These are phyloP conservation scores for Eustalomyia histrio DNA, from an alignment of 2,888 invertebrate genomes.

Conservation along the genomic window DNA sequence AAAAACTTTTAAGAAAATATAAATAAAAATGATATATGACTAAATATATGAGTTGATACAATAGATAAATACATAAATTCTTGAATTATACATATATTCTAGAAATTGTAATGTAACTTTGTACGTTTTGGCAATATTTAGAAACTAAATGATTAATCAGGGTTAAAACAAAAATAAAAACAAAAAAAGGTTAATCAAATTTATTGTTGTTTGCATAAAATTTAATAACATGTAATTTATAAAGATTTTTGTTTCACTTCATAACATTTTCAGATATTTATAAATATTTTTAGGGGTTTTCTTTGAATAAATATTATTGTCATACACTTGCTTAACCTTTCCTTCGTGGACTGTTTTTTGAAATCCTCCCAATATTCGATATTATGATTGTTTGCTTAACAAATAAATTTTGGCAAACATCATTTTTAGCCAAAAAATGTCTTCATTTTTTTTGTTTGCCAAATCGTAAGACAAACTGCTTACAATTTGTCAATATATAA, in stretches of 20 bases:
- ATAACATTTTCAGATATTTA: slow-evolving; percentile 29
- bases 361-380: no score
- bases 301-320: no score
- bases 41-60: slow-evolving; percentile 10
- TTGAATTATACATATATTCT: neutral
- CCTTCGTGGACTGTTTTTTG: no score
- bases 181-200: slow-evolving; percentile 38
- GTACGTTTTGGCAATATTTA: neutral
- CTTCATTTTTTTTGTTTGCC: slow-evolving; percentile 16
- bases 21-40: slow-evolving; percentile 10
- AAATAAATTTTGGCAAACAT: slow-evolving; percentile 12
- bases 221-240: slow-evolving; percentile 55
- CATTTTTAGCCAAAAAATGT: slow-evolving; percentile 14
- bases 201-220: slow-evolving; percentile 58
- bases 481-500: slow-evolving; percentile 64
- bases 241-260: slow-evolving; percentile 43
- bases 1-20: slow-evolving; percentile 1
- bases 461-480: slow-evolving; percentile 56
- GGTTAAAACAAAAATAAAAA: slow-evolving; percentile 26
- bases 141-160: slow-evolving; percentile 54
- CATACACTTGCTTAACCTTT: no score
- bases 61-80: slow-evolving; percentile 30
- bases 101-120: neutral
- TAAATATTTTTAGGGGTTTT: slow-evolving; percentile 19
- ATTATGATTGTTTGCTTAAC: slow-evolving; percentile 18